These are phyloP conservation scores for Periophthalmus magnuspinnatus DNA, from an alignment of 2,797 vertebrate genomes.

Conservation along the genomic window DNA sequence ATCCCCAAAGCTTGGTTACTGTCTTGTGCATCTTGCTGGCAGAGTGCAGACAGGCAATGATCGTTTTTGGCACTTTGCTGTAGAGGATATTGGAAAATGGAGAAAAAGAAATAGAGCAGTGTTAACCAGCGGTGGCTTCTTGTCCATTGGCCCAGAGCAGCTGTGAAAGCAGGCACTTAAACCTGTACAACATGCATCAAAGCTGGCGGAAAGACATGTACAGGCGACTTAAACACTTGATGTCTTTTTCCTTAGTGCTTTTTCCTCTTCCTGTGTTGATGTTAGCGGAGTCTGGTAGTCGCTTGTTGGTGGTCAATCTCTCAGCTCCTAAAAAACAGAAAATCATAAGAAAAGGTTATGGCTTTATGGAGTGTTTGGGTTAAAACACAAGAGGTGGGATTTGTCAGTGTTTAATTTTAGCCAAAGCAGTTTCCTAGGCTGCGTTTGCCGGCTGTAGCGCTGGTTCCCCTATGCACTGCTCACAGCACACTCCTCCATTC, in stretches of 20 bases:
- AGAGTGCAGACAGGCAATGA: constrained; percentile 14
- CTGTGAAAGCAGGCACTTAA: constrained; percentile 23
- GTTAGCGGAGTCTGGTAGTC: constrained; percentile 34
- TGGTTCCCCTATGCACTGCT: constrained; percentile 62
- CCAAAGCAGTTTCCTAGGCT: constrained; percentile 67
- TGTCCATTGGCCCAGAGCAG: constrained; percentile 35
- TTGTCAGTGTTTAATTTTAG: constrained; percentile 58
- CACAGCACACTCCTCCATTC: constrained; percentile 82
- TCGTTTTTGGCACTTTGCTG: constrained; percentile 16
- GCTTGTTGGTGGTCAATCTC: constrained; percentile 27
- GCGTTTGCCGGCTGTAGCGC: constrained; percentile 48
- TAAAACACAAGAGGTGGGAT: constrained; percentile 33
- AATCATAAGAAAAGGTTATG: constrained; percentile 34
- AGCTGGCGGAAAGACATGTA: constrained; percentile 19
- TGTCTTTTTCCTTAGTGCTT: constrained; percentile 32
- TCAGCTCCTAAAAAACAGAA: constrained; percentile 21
- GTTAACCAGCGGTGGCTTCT: constrained; percentile 7
- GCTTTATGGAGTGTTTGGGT: constrained; percentile 35
- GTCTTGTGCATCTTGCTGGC: constrained; percentile 39
- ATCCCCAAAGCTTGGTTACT: constrained; percentile 17
- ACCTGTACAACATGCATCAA: constrained; percentile 32
- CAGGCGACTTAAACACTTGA: constrained; percentile 28
- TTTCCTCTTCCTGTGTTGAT: constrained; percentile 39
- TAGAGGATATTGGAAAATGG: constrained; percentile 18
- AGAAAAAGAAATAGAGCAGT: constrained; percentile 27